Conservation (phyloP, 2,888 invertebrate species). For the Bombylius discolor region DNA sequence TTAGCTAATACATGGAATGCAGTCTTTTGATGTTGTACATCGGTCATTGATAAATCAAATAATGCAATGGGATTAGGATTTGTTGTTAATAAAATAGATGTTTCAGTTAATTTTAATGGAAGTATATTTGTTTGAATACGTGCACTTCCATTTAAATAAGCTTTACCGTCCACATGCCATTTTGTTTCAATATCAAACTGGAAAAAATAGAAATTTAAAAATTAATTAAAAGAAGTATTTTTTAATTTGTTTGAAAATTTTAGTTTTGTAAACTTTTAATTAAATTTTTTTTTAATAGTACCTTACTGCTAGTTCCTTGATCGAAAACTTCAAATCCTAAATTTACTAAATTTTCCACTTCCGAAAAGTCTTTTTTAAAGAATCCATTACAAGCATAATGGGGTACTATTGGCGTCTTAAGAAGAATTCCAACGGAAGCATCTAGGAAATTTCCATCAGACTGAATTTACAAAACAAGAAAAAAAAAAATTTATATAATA, state of each 20-base stretch:
- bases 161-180: conserved; percentile 39
- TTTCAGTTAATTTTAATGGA: conserved; percentile 26
- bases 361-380: conserved; percentile 56
- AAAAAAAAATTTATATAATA: not conserved
- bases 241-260: not conserved
- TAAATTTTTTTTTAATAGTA: conserved; percentile 16
- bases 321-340: conserved; percentile 48
- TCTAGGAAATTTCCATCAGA: conserved; percentile 52
- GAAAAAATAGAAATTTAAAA: not conserved
- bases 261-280: conserved; percentile 18
- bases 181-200: conserved; percentile 28
- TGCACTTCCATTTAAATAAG: conserved; percentile 38
- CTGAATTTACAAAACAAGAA: conserved; percentile 24
- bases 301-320: conserved; percentile 42
- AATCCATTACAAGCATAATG: conserved; percentile 52
- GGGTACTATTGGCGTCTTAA: conserved; percentile 48
- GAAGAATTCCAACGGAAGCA: conserved; percentile 44
- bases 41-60: conserved; percentile 25
- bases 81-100: conserved; percentile 23
- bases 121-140: conserved; percentile 29
- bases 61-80: conserved; percentile 23
- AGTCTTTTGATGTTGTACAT: conserved; percentile 22
- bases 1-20: conserved; percentile 29
- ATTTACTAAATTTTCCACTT: conserved; percentile 48
- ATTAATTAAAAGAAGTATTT: not conserved